Evolutionary conservation across 2,797 vertebrate species (phyloP), one percentile per base, ranked within the genome.

Genomic region (Microctenopoma steveboyesi): DNA sequence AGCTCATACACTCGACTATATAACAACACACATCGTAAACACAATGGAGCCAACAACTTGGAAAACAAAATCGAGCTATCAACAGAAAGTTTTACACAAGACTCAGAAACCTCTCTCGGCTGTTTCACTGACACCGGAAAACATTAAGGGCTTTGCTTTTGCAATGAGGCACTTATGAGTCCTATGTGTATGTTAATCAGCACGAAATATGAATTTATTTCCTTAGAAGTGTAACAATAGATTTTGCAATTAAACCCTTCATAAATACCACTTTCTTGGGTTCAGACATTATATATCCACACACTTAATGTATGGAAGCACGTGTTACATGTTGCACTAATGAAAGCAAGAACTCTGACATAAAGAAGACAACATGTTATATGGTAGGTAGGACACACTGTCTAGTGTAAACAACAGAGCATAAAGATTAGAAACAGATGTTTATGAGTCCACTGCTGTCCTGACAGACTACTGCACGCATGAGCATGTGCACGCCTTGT

Each of bases 1-100:
- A 99, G 58, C 92, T 94, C 91, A 98, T 93, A 85, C 98, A 99
- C 91, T 98, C 96, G 90, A 97, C 98, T 99, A n/a, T 8, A 40
- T 46, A 62, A 18, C 4, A 16, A 68, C 68, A 79, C 51, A 79
- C 15, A 40, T 3, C 12, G 56, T 22, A 72, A 9, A 82, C 35
- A 76, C 53, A 69, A 9, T 7, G 68, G 22, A 69, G 15, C 18
- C 55, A 61, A 50, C 10, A 54, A 4, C n/a, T 78, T 58, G 72
- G 64, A 50, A 74, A 3, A 47, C 8, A 33, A n/a, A 68, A 43
- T 48, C 46, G 59, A 27, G 47, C n/a, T 4, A 55, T n/a, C 9
- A 50, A 8, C 37, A 40, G 4, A 43, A 15, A 6, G 14, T 6
- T 43, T 16, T 43, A 14, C 14, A 43, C 14, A 15, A 43, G 4